Conservation (phyloP, 2,113 vertebrate species). For the Prunella himalayana region DNA sequence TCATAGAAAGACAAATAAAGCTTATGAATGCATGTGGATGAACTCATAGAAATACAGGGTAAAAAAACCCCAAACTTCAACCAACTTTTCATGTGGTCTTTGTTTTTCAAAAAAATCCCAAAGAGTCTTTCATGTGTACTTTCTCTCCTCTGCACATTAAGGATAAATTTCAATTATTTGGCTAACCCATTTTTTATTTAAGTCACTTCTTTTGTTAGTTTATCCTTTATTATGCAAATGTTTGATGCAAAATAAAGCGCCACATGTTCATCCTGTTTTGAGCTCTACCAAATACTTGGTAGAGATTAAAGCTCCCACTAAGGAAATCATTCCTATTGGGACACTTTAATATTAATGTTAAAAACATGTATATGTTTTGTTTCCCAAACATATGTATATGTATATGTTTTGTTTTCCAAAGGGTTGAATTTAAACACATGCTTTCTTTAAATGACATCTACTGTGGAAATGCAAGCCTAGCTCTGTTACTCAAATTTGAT, state of each 20-base stretch:
- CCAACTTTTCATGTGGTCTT: slow-evolving; percentile 2
- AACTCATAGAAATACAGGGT: neutral
- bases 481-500: neutral
- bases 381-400: neutral
- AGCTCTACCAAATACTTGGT: neutral
- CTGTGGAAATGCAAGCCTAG: neutral
- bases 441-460: neutral
- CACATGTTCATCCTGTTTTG: slow-evolving; percentile 24
- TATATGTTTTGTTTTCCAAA: neutral
- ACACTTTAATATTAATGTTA: neutral
- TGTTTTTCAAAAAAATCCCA: neutral
- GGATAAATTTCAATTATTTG: slow-evolving; percentile 12
- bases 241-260: slow-evolving; percentile 2
- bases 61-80: neutral
- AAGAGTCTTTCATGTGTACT: neutral
- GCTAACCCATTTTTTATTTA: neutral
- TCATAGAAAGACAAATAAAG: neutral
- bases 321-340: neutral
- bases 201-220: neutral
- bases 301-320: slow-evolving; percentile 17
- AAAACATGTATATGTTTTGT: neutral
- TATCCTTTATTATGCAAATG: slow-evolving; percentile 30
- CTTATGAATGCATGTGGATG: neutral
- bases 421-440: neutral
- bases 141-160: neutral